Evolutionary conservation across 1,140 invertebrate species (phyloP), one percentile per base, ranked within the genome.

Genomic region (Eupristina koningsbergeri): DNA sequence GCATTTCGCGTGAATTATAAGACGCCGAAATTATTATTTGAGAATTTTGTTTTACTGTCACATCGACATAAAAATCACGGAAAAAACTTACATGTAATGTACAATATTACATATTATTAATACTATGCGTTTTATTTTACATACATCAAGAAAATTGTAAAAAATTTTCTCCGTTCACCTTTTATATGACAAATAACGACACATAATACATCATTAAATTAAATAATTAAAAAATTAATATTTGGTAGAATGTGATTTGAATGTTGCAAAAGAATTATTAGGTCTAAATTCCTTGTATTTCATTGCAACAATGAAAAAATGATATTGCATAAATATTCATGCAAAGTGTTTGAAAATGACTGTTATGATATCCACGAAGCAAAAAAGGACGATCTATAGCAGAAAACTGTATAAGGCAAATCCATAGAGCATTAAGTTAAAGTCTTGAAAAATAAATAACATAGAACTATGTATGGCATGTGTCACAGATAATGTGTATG

Each of bases 31-130:
- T 53, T 47, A 78, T 80, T 81, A 64, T 47, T 29, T 75, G 58
- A 67, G n/a, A 67, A 67, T 36, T 26, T 81, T 77, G 45, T 81
- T 78, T 85, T 88, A 80, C 86, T 87, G 86, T 87, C 86, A 87
- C 84, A 88, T 89, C 81, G 86, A 89, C 88, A 85, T 88, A 87
- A 84, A 87, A 86, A 84, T 77, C 9, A 39, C 47, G 39, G 19
- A 87, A 76, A 83, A 81, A 86, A 85, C 41, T 82, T 85, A 85
- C 86, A 89, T 87, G 88, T 86, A 87, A 87, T 90, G 88, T 91
- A 91, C 84, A 88, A 90, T 90, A 89, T 82, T 83, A 89, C 84
- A 81, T 89, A 87, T 86, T 87, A 89, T 89, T 80, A 87, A 87
- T 89, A 89, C 86, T 87, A 87, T 86, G 82, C 86, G 85, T 88